Base-by-base conservation (phyloP, 92 coral and sea anemone species). In the Desmophyllum pertusum region DNA sequence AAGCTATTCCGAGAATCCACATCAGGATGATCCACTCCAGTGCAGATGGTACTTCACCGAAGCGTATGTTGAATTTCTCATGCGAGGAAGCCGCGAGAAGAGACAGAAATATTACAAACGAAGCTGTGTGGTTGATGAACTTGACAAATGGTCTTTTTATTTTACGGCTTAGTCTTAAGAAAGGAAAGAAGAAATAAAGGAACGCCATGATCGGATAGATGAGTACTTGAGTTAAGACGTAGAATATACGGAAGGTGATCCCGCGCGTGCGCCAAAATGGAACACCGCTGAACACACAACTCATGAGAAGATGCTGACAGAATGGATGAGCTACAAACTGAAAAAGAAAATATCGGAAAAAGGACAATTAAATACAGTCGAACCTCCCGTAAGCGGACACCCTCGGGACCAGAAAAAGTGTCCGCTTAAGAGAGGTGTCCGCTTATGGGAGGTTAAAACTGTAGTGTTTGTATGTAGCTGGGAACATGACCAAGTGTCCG, bases 321-420 rank as follows among this genome's bases (percentile, higher is more conserved):
- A 90, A 94, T 4, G 98, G 98, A 69, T 96, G 98, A 30, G 98
- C 98, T n/a, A 94, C 98, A 70, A 96, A 96, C 98, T 96, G 62
- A 29, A 86, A 86, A 13, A 53, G 59, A 68, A 30, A 66, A 39
- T 61, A 5, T n/a, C 63, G 30, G 14, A 52, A 55, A 29, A 10
- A n/a, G 21, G 21, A 43, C 18, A 30, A 30, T 52, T 70, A 25
- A 78, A 50, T 62, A 25, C 19, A n/a, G n/a, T n/a, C n/a, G n/a
- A n/a, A n/a, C n/a, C n/a, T n/a, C n/a, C n/a, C n/a, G n/a, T n/a
- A n/a, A n/a, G n/a, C n/a, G n/a, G n/a, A n/a, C n/a, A n/a, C n/a
- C n/a, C n/a, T n/a, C n/a, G n/a, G n/a, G n/a, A n/a, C n/a, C n/a
- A n/a, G n/a, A n/a, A n/a, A n/a, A n/a, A n/a, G n/a, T n/a, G n/a